Evolutionary conservation across 2,113 vertebrate genomes (phyloP).

Genomic region (Upupa epops): DNA sequence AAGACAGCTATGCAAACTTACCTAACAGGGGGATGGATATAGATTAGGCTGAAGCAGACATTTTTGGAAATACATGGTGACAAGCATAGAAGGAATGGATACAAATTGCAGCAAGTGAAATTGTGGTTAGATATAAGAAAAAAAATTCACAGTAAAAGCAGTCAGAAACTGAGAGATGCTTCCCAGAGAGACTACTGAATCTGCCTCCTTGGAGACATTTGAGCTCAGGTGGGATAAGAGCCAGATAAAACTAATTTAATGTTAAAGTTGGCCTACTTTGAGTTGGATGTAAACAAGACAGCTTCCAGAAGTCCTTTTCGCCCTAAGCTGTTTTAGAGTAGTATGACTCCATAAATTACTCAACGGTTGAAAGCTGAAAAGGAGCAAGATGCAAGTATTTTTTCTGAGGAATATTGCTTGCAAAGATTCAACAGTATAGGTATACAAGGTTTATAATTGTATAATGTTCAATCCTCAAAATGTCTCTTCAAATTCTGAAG

Average conservation of each 20-base stretch:
- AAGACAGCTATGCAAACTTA: fast-evolving
- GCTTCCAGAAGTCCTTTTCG: background rate
- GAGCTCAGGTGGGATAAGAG: background rate
- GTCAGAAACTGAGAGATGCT: background rate
- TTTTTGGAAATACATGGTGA: background rate
- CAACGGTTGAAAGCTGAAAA: background rate
- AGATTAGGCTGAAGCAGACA: background rate
- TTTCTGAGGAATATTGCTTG: background rate
- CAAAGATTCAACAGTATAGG: background rate
- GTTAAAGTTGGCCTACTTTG: background rate
- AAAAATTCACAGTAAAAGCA: background rate
- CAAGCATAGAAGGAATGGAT: background rate
- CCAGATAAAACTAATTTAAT: background rate
- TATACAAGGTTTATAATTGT: background rate
- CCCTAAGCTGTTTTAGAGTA: background rate
- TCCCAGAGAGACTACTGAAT: background rate
- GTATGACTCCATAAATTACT: background rate
- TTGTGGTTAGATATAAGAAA: background rate
- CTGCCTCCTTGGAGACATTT: background rate
- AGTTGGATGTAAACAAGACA: background rate
- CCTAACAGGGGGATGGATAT: background rate
- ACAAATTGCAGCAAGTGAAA: background rate
- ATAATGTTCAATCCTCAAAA: background rate
- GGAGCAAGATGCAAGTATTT: background rate
- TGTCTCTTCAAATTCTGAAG: background rate